These are phyloP conservation scores for Sapajus apella DNA, from an alignment of 2,113 vertebrate species.

Conservation along the genomic window DNA sequence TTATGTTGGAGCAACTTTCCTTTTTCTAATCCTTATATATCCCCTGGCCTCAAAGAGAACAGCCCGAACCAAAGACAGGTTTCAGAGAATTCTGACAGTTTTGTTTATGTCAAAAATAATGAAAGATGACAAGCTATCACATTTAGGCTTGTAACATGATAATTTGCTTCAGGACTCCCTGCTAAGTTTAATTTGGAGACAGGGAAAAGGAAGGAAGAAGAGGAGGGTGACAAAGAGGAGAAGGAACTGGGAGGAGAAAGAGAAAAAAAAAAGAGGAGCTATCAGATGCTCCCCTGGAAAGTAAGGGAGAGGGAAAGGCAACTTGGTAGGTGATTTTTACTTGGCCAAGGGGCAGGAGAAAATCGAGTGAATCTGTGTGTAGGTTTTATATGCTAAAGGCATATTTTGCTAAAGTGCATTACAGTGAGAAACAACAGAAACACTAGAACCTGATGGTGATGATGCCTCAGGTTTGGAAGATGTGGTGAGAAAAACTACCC, in stretches of 20 bases:
- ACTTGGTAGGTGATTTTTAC: background rate
- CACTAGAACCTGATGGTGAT: background rate
- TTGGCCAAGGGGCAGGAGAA: background rate
- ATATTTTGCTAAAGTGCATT: background rate
- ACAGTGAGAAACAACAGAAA: background rate
- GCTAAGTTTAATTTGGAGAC: conserved; percentile 73
- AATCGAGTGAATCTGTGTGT: background rate
- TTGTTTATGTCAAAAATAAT: conserved; percentile 73
- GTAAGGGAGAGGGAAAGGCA: background rate
- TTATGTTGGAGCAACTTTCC: background rate
- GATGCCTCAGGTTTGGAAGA: background rate
- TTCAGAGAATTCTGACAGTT: conserved; percentile 62
- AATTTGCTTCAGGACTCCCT: conserved; percentile 61
- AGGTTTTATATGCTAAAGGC: background rate
- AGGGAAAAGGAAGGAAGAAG: background rate
- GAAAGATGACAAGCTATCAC: conserved; percentile 66
- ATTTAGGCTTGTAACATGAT: conserved; percentile 70
- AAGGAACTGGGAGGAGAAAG: background rate
- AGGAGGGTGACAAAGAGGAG: background rate
- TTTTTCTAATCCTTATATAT: conserved; percentile 22
- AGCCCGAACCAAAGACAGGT: conserved; percentile 29
- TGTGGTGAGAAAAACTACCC: background rate
- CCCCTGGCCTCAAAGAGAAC: conserved; percentile 28
- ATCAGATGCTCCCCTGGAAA: background rate
- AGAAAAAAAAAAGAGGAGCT: background rate